Evolutionary conservation across 2,113 vertebrate genomes (phyloP), one percentile per base, ranked within the genome.

Genomic region (Ctenomys sociabilis): DNA sequence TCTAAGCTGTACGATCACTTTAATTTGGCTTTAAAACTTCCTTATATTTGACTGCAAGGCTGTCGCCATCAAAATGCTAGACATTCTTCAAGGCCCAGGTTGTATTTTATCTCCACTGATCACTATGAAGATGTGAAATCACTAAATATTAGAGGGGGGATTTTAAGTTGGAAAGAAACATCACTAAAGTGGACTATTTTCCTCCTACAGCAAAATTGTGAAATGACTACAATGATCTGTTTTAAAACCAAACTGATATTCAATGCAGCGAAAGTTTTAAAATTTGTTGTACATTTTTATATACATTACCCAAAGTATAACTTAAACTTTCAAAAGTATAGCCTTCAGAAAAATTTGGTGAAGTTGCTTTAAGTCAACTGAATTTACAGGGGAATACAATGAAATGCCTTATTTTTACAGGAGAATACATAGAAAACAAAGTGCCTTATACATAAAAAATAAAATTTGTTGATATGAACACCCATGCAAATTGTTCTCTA

Each of bases 351-450:
- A 45, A 95, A 80, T 21, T 28, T 80, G 85, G 30, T 90, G 59
- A 92, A 82, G 30, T 37, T 94, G 28, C 24, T 87, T 93, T 68
- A 93, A 94, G 57, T 93, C 45, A 91, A 43, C 26, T 83, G 32
- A 30, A 87, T 94, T 66, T 70, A 92, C 1, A 85, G 43, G 28
- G 45, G 14, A 87, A 45, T 72, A n/a, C n/a, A n/a, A n/a, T n/a
- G n/a, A 93, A 83, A 85, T 88, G 30, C 45, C 11, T 96, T 61
- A 73, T 14, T n/a, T n/a, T 94, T 70, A 92, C 1, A 85, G 43
- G 28, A 37, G 14, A 87, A 45, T 72, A n/a, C n/a, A n/a, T n/a
- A n/a, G n/a, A 93, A 83, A 85, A 66, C 45, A 7, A 88, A 90
- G 28, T 88, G 30, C 45, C 11, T 96, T 61, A 73, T 14, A 84